A percentile compares a stretch with the other conserved stretches of the same genome.
phyloP scores from a whole-genome alignment of 1,140 invertebrate species.

The Elysia chlorotica region DNA sequence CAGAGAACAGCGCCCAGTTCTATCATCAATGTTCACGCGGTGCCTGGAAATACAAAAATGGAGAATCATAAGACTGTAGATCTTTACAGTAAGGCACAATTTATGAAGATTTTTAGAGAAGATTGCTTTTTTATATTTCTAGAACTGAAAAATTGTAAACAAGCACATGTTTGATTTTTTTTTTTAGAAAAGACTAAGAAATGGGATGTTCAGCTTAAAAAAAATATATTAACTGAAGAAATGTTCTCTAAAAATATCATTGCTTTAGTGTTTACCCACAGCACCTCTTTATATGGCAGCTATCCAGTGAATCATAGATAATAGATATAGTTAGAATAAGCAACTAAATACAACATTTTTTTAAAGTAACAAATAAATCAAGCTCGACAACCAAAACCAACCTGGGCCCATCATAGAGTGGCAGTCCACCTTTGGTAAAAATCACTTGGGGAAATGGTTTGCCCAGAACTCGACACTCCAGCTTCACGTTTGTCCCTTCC shows the following conservation, averaged over 20 bases:
- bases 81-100: too few species aligned
- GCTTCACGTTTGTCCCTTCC: constrained; percentile 50
- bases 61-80: too few species aligned
- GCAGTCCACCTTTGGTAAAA: constrained; percentile 60
- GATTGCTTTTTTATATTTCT: too few species aligned
- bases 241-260: too few species aligned
- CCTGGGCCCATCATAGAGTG: constrained; percentile 48
- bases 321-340: neutral
- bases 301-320: neutral
- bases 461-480: constrained; percentile 63
- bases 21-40: constrained; percentile 44
- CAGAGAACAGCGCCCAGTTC: constrained; percentile 75
- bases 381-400: constrained; percentile 20
- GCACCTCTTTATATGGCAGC: neutral
- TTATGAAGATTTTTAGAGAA: too few species aligned
- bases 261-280: too few species aligned
- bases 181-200: neutral
- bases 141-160: too few species aligned
- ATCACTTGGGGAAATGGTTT: constrained; percentile 63
- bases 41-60: constrained; percentile 48
- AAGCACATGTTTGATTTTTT: neutral
- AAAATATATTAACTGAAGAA: neutral
- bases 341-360: neutral
- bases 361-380: neutral
- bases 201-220: neutral